phyloP scores from a whole-genome alignment of 2,113 vertebrate genomes.

The Rhipidura dahli region DNA sequence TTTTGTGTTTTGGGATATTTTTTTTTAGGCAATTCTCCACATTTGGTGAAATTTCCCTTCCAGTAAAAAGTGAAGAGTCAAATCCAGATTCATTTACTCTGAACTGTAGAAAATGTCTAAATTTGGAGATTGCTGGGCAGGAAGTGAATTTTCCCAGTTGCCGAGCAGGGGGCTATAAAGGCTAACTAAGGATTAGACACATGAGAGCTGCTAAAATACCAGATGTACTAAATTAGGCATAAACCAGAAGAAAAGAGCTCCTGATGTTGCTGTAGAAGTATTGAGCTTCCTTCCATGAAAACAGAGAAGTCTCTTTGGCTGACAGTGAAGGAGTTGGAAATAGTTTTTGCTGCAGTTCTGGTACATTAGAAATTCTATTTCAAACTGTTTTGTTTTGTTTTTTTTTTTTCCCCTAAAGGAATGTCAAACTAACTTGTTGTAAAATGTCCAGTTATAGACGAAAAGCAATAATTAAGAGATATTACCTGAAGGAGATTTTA shows the following conservation, averaged over 20 bases:
- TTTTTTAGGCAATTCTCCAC: background rate
- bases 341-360: background rate
- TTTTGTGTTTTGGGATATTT: background rate
- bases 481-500: background rate
- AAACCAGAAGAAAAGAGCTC: background rate
- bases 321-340: background rate
- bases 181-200: background rate
- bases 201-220: background rate
- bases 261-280: background rate
- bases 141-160: background rate
- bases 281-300: background rate
- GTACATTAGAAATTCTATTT: background rate
- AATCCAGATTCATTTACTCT: background rate
- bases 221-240: background rate
- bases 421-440: background rate
- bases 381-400: background rate
- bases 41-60: background rate
- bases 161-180: background rate
- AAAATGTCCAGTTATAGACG: background rate
- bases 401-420: no score
- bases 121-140: background rate
- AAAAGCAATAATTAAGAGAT: background rate
- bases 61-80: background rate
- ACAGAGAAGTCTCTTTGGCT: background rate
- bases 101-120: background rate